These are phyloP conservation scores for Pipistrellus pipistrellus DNA, from an alignment of 2,797 vertebrate genomes.

Conservation along the genomic window DNA sequence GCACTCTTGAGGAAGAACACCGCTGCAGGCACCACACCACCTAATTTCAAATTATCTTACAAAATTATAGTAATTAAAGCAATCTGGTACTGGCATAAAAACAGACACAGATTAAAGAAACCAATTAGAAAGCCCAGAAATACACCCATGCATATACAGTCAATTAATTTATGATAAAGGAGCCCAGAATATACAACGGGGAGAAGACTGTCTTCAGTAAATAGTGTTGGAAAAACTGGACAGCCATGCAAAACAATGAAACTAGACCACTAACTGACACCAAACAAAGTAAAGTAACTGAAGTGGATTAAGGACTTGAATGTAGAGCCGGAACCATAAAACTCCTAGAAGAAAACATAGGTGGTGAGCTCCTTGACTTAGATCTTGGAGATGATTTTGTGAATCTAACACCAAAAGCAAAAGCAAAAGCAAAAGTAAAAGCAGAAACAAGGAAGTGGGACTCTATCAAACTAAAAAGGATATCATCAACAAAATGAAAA, in stretches of 20 bases:
- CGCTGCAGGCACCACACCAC: neutral
- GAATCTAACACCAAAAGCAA: neutral
- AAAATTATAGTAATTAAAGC: neutral
- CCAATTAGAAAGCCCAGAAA: neutral
- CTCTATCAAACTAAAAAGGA: neutral
- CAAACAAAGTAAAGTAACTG: neutral
- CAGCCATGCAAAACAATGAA: neutral
- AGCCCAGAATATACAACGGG: neutral
- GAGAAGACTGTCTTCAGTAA: neutral
- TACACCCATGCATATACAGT: neutral
- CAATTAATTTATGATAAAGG: neutral
- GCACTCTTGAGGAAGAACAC: neutral
- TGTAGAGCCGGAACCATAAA: neutral
- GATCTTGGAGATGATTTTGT: neutral
- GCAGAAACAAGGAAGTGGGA: neutral
- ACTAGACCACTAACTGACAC: neutral
- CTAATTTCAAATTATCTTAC: neutral
- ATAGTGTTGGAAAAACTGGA: neutral
- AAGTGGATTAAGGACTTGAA: neutral
- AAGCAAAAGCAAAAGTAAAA: neutral
- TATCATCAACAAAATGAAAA: neutral
- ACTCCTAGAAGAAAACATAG: neutral
- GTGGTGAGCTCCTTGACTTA: neutral
- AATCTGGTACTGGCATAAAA: neutral
- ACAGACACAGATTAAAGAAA: neutral